A percentile compares a stretch with the other conserved stretches of the same genome.
Evolutionary conservation across 2,797 vertebrate species (phyloP).

Genomic region (Amblyraja radiata): DNA sequence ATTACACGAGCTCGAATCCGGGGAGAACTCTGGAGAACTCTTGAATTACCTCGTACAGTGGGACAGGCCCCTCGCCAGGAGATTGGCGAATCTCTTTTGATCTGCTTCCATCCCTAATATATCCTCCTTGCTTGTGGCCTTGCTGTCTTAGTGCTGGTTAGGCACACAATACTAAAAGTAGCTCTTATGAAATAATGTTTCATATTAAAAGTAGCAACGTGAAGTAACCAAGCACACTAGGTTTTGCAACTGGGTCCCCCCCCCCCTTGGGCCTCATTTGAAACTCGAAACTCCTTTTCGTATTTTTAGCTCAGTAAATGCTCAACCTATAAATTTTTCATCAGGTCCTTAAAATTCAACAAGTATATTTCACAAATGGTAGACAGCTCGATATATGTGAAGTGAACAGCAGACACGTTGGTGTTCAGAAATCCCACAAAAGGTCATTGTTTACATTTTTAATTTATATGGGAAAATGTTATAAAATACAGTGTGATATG

Average conservation of each 20-base stretch:
- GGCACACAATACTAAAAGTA: not conserved
- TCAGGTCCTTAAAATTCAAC: slow-evolving; percentile 6
- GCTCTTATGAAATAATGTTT: not conserved
- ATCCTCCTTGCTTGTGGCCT: not conserved
- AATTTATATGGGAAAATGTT: slow-evolving; percentile 18
- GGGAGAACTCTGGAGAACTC: too few species aligned
- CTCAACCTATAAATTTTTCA: not conserved
- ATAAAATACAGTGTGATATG: not conserved
- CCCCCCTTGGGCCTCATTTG: not conserved
- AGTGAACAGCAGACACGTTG: too few species aligned
- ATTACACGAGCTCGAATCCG: too few species aligned
- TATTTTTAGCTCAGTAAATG: not conserved
- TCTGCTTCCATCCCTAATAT: not conserved
- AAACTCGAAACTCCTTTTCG: not conserved
- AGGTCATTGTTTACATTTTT: not conserved
- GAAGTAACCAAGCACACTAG: not conserved
- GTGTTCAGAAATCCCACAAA: not conserved
- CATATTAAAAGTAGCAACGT: not conserved
- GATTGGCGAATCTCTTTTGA: too few species aligned
- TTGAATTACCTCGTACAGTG: too few species aligned
- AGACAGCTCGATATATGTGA: not conserved
- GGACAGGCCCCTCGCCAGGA: too few species aligned
- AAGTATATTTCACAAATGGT: not conserved
- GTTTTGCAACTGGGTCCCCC: not conserved
- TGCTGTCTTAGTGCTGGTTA: not conserved